Evolutionary conservation across 30 jellyfish, hydroid and myxozoan species (phyloP), one percentile per base, ranked within the genome.

Genomic region (Pseudorhiza aurosa): DNA sequence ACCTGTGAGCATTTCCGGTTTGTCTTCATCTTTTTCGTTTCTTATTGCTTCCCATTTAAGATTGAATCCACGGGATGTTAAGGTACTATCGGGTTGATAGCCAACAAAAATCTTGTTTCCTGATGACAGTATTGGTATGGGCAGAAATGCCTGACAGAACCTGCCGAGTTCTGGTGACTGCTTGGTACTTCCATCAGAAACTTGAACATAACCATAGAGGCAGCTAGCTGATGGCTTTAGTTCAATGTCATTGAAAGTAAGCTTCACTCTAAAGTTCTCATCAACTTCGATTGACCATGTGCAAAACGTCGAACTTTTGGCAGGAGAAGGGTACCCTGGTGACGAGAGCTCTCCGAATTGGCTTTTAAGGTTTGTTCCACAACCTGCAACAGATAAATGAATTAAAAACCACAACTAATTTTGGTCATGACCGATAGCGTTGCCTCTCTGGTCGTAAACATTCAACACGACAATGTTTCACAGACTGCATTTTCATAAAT

Each of bases 51-150:
- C 22, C 99, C 99, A 93, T 32, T 50, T 65, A 14, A 86, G 85
- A 36, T 75, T 63, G 82, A 93, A 93, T 53, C 99, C 99, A 9
- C 96, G 91, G 10, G 91, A 64, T 25, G 30, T 55, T 35, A 69
- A 40, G 15, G 78, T 32, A 1, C 88, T 91, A 78, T 93, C 99
- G 9, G 99, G 74, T 28, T 79, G 87, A 62, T 26, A 93, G 4
- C 90, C 95, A 76, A 93, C 43, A 45, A 73, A 29, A 11, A 87
- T 24, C 39, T 49, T 75, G 71, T 75, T 93, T 19, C 87, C 62
- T 2, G 88, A 37, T 24, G 96, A 77, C 4, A 53, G 1, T 8
- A 87, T 68, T 2, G 97, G 95, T 59, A 64, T 24, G 2, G 99
- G 97, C 53, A 82, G 58, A 45, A 45, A 40, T 2, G 93, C 44